phyloP scores from a whole-genome alignment of 2,113 vertebrate genomes.

The Rhineura floridana region DNA sequence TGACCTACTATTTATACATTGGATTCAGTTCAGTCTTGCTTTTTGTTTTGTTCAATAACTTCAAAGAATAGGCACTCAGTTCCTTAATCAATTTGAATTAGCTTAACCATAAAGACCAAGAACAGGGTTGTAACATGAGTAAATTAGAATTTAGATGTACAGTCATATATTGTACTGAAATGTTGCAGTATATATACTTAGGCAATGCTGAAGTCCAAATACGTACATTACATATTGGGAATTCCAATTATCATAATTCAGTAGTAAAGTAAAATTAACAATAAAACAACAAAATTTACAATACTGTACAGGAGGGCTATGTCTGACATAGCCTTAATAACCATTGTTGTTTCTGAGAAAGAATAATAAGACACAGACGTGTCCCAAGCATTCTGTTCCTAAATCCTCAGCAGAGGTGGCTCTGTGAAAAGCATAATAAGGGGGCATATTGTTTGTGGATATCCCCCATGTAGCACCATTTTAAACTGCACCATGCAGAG shows the following conservation, averaged over 20 bases:
- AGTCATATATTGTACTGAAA: not conserved
- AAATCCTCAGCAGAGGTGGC: not conserved
- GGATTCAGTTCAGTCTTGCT: not conserved
- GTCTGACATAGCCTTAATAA: not conserved
- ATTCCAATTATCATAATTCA: not conserved
- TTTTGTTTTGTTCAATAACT: conserved; percentile 10
- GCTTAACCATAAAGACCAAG: not conserved
- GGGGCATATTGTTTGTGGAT: not conserved
- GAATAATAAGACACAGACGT: no score
- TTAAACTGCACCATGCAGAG: not conserved
- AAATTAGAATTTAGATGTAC: not conserved
- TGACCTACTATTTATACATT: conserved; percentile 18
- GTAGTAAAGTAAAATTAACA: not conserved
- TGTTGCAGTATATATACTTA: not conserved
- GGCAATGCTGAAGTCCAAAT: not conserved
- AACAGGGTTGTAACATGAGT: conserved; percentile 3
- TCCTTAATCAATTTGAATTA: conserved; percentile 9
- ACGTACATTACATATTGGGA: not conserved
- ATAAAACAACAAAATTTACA: not conserved
- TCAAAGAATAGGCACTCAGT: conserved; percentile 7
- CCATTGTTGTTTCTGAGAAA: not conserved
- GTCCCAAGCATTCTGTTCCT: not conserved
- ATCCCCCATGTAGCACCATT: not conserved
- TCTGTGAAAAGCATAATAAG: not conserved
- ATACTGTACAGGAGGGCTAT: not conserved